A percentile compares a stretch with the other conserved stretches of the same genome.
Conservation (phyloP, 2,888 invertebrate genomes). For the Drosophila heteroneura region DNA sequence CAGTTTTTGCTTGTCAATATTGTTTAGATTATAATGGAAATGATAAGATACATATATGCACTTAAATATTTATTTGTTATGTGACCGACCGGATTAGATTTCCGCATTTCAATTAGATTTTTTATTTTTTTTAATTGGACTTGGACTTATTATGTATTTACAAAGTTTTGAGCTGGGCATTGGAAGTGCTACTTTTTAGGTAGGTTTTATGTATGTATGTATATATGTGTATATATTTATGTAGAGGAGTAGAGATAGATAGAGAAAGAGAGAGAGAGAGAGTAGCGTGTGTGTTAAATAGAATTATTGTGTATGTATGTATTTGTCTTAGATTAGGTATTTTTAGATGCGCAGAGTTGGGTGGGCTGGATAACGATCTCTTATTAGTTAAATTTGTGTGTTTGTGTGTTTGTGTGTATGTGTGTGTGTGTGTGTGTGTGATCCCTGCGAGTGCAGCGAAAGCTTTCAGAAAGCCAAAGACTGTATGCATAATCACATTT, state of each 20-base stretch:
- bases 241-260: neutral
- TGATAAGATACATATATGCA: constrained; percentile 52
- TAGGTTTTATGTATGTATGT: constrained; percentile 12
- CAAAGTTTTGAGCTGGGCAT: constrained; percentile 36
- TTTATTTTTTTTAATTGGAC: neutral
- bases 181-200: constrained; percentile 31
- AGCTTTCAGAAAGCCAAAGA: constrained; percentile 58
- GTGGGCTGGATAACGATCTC: constrained; percentile 59
- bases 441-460: constrained; percentile 30
- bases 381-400: constrained; percentile 8
- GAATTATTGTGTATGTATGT: neutral
- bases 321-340: constrained; percentile 11
- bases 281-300: neutral
- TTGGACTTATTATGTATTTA: constrained; percentile 49
- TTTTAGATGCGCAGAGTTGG: constrained; percentile 33
- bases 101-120: constrained; percentile 19
- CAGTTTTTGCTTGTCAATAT: constrained; percentile 12
- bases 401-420: constrained; percentile 18
- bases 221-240: constrained; percentile 7
- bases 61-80: constrained; percentile 42
- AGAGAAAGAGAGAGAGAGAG: neutral
- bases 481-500: constrained; percentile 9
- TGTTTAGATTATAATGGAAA: constrained; percentile 52
- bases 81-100: constrained; percentile 43
- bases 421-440: constrained; percentile 15